Evolutionary conservation across 2,113 vertebrate genomes (phyloP).

Genomic region (Anhinga rufa): DNA sequence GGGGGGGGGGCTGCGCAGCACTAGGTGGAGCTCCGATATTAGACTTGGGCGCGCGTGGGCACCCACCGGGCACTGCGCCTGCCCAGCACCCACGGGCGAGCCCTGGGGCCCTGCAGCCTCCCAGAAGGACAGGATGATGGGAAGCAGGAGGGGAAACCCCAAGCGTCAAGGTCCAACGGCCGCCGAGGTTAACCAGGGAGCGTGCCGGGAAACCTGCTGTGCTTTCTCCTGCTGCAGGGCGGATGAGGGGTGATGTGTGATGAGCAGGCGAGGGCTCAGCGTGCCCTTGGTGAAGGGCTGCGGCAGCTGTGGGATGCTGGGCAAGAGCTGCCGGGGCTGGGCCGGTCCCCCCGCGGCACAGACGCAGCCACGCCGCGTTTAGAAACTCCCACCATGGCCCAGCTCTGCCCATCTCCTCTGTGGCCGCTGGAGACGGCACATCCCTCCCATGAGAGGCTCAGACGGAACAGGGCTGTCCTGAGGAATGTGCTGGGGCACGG

Average conservation of each 20-base stretch:
- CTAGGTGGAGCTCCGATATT: slow-evolving; percentile 70
- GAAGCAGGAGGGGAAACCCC: neutral
- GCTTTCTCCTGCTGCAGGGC: rapidly evolving
- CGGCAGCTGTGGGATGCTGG: neutral
- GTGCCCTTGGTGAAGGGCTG: rapidly evolving
- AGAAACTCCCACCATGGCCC: rapidly evolving
- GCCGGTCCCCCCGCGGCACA: no score
- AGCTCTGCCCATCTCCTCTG: neutral
- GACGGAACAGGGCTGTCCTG: neutral
- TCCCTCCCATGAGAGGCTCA: rapidly evolving
- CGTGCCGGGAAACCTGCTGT: rapidly evolving
- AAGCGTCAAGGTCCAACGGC: rapidly evolving
- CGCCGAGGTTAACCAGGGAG: rapidly evolving
- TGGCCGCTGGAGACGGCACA: rapidly evolving
- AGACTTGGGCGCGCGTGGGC: neutral
- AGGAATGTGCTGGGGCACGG: rapidly evolving
- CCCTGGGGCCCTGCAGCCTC: rapidly evolving
- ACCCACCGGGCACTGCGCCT: neutral
- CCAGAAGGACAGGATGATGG: neutral
- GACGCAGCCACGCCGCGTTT: rapidly evolving
- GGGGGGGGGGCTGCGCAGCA: slow-evolving; percentile 9
- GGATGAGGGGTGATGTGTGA: neutral
- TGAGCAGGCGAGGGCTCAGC: neutral
- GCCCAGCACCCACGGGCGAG: neutral
- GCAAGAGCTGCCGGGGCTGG: neutral